Conservation (phyloP, 2,888 invertebrate species). For the Rhingia campestris region DNA sequence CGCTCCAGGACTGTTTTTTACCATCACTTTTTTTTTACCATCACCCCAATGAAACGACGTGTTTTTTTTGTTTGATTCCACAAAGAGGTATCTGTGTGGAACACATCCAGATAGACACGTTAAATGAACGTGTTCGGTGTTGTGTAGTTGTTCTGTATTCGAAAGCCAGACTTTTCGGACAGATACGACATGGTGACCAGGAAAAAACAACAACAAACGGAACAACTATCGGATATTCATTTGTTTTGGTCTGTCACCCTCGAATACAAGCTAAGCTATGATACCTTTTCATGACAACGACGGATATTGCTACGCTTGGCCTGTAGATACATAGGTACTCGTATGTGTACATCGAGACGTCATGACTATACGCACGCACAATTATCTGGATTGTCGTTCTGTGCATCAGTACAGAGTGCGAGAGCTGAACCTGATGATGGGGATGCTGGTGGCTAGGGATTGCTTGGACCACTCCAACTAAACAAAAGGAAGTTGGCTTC, state of each 20-base stretch:
- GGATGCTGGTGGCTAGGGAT: neutral
- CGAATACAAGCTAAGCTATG: constrained; percentile 15
- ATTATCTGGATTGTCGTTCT: constrained; percentile 25
- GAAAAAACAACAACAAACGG: constrained; percentile 11
- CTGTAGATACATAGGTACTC: neutral
- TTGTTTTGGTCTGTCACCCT: constrained; percentile 64
- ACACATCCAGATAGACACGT: constrained; percentile 13
- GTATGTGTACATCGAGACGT: neutral
- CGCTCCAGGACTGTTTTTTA: neutral
- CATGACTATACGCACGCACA: constrained; percentile 36
- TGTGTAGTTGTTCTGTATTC: constrained; percentile 4
- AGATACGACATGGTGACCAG: neutral
- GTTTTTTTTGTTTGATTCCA: no score
- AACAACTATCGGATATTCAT: constrained; percentile 62
- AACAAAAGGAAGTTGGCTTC: constrained; percentile 47
- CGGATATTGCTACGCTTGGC: neutral
- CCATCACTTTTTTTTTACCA: neutral
- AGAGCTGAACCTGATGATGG: neutral
- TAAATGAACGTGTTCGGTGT: constrained; percentile 24
- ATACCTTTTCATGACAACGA: neutral
- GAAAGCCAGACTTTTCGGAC: constrained; percentile 18
- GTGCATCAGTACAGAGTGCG: neutral
- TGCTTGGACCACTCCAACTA: no score
- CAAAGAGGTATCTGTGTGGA: no score
- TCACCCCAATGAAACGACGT: neutral